Evolutionary conservation across 2,113 vertebrate species (phyloP), one percentile per base, ranked within the genome.

Genomic region (Origma solitaria): DNA sequence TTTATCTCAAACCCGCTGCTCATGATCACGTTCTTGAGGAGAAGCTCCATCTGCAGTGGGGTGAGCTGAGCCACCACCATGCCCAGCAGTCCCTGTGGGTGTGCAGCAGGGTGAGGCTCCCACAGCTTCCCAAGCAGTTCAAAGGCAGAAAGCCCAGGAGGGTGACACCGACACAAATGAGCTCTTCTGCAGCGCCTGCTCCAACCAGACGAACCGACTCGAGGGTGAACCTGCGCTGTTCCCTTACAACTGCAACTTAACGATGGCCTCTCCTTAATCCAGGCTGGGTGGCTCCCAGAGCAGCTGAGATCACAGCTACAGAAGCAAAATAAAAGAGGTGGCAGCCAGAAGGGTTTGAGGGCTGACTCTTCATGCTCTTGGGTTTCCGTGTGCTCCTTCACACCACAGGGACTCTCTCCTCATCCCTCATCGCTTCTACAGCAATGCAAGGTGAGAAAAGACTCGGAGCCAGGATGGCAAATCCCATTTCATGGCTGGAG

Each of bases 81-180:
- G 70, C 8, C 65, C 69, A 65, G 83, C 47, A 37, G 77, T 16
- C 18, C 6, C 56, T 3, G 11, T 15, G 90, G 40, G 12, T 77
- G 47, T 69, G 82, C 81, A 78, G 60, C 5, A 15, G 47, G 72
- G 57, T 51, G 86, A 42, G 50, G 60, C 38, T 61, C 88, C 87
- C 87, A 33, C 75, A 73, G 87, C 75, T 85, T 78, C 68, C 90
- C 58, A 12, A 86, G 57, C 47, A 58, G 33, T 86, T 92, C 94
- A 94, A 93, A 96, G 90, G 79, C 15, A 95, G 24, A 77, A 58
- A 62, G 58, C 79, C 19, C 38, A 9, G 44, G 71, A 86, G 45
- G 4, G 27, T 9, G 38, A 24, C 45, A 23, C n/a, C 33, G 17
- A 16, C 16, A 45, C 40, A 61, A 54, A 82, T 10, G 31, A 89